phyloP scores from a whole-genome alignment of 1,140 invertebrate genomes.

The Pseudomyrmex cubaensis region DNA sequence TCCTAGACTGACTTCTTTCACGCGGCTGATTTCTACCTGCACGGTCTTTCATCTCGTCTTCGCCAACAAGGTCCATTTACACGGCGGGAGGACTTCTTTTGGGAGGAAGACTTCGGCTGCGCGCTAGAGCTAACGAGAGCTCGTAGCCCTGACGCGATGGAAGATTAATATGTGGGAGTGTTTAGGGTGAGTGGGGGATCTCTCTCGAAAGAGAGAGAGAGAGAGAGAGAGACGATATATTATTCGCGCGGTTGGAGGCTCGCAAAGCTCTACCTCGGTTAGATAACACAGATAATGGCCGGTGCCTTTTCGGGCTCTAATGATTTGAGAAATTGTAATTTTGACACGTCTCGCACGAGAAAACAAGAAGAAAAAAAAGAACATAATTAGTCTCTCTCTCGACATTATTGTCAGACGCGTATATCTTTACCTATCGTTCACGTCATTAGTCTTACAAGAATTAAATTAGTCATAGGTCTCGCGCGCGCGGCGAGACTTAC shows the following conservation, averaged over 20 bases:
- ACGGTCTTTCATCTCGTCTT: slow-evolving; percentile 73
- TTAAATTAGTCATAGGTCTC: neutral
- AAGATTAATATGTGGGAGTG: slow-evolving; percentile 61
- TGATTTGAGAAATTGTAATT: neutral
- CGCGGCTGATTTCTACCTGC: slow-evolving; percentile 60
- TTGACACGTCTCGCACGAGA: neutral
- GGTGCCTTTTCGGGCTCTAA: neutral
- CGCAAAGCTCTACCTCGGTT: slow-evolving; percentile 45
- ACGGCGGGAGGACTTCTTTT: slow-evolving; percentile 68
- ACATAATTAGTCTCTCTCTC: slow-evolving; percentile 6
- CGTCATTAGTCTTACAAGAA: neutral
- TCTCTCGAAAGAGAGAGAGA: too few species aligned
- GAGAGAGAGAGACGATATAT: slow-evolving; percentile 36
- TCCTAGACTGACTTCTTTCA: slow-evolving; percentile 66
- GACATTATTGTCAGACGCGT: neutral
- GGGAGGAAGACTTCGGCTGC: slow-evolving; percentile 20
- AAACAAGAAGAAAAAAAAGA: neutral
- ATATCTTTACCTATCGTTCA: neutral
- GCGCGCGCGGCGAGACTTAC: too few species aligned
- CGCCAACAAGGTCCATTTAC: slow-evolving; percentile 74
- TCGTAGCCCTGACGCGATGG: slow-evolving; percentile 48
- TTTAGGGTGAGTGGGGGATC: slow-evolving; percentile 47
- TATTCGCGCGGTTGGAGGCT: slow-evolving; percentile 46
- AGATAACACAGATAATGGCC: slow-evolving; percentile 32
- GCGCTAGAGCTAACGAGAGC: slow-evolving; percentile 67